These are phyloP conservation scores for Protonemura montana DNA, from an alignment of 2,888 invertebrate genomes.

Conservation along the genomic window DNA sequence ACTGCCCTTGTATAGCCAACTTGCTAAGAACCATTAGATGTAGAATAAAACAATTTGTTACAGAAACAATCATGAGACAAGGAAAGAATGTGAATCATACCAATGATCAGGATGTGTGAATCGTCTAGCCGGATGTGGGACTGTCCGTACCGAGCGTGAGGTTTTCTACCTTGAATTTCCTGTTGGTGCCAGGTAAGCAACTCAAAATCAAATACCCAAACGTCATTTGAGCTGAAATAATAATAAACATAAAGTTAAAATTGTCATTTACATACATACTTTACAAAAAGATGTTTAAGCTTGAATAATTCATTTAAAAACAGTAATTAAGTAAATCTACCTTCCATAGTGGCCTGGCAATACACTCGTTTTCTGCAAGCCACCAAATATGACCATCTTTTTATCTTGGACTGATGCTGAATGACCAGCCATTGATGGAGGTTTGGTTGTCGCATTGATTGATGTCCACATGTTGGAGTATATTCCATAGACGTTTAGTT, in stretches of 20 bases:
- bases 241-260: neutral
- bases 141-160: conserved; percentile 89
- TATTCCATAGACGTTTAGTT: conserved; percentile 88
- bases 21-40: neutral
- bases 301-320: too few species aligned
- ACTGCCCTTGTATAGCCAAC: neutral
- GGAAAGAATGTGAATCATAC: conserved; percentile 52
- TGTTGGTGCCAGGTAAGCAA: conserved; percentile 81
- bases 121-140: conserved; percentile 86
- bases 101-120: conserved; percentile 79
- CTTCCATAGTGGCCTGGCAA: conserved; percentile 49
- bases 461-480: conserved; percentile 80
- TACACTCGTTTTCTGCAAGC: conserved; percentile 56
- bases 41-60: neutral
- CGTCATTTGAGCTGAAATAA: conserved; percentile 73
- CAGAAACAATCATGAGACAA: too few species aligned
- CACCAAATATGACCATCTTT: conserved; percentile 86
- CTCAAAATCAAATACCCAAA: conserved; percentile 87
- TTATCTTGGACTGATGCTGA: conserved; percentile 86
- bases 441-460: conserved; percentile 68
- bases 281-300: too few species aligned
- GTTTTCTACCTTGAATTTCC: conserved; percentile 71
- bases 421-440: conserved; percentile 90
- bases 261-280: too few species aligned
- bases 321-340: conserved; percentile 43